Percentiles rank a stretch among this genome's conserved stretches.
These are phyloP conservation scores for Parnassius mnemosyne DNA, from an alignment of 2,888 invertebrate species.

Conservation along the genomic window DNA sequence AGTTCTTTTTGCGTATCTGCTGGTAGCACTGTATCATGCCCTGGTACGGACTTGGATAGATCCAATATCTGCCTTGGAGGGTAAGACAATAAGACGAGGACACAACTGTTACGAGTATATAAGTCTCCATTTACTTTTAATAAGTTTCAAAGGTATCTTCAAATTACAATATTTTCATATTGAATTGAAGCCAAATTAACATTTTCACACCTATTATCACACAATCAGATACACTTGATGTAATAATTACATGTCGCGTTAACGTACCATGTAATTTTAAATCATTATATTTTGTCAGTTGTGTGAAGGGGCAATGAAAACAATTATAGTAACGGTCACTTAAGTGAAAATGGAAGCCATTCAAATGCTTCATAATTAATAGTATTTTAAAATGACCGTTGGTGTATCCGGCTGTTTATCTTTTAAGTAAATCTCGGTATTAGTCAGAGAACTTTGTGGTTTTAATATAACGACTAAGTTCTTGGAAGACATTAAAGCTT, in stretches of 20 bases:
- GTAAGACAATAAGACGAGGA: no score
- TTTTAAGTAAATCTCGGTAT: slow-evolving; percentile 43
- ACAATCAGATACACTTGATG: slow-evolving; percentile 38
- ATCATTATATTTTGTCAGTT: slow-evolving; percentile 49
- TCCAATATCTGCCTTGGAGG: no score
- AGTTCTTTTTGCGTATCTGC: no score
- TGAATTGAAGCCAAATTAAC: slow-evolving; percentile 30
- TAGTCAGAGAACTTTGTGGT: slow-evolving; percentile 46
- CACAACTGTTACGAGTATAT: no score
- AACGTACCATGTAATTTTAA: slow-evolving; percentile 51
- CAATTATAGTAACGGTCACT: slow-evolving; percentile 47
- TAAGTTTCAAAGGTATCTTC: no score
- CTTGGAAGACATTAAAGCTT: slow-evolving; percentile 35
- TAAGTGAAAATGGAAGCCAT: slow-evolving; percentile 45
- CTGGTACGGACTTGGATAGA: no score
- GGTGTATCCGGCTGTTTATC: slow-evolving; percentile 48
- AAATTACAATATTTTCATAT: slow-evolving; percentile 15
- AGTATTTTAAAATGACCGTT: slow-evolving; percentile 36
- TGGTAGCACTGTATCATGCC: no score
- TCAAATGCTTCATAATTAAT: slow-evolving; percentile 52
- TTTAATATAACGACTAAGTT: slow-evolving; percentile 30
- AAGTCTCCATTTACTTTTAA: no score
- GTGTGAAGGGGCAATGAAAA: slow-evolving; percentile 63
- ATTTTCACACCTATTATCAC: slow-evolving; percentile 41
- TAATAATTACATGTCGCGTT: slow-evolving; percentile 51